A percentile compares a stretch with the other conserved stretches of the same genome.
Conservation (phyloP, 2,888 invertebrate species). For the Aethes cnicana region DNA sequence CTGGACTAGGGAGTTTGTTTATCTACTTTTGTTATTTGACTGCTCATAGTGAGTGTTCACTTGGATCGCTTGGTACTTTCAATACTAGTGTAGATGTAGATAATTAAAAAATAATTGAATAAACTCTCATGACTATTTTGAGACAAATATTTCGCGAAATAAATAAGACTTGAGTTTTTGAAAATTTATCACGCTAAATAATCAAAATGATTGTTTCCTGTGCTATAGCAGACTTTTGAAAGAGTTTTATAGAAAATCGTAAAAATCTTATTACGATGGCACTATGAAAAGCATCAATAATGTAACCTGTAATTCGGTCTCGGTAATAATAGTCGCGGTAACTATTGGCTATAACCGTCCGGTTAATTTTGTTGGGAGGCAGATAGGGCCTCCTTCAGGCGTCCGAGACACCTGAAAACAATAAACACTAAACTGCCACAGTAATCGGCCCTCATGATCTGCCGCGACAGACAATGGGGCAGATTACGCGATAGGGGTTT, state of each 20-base stretch:
- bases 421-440: constrained; percentile 78
- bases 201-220: too few species aligned
- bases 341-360: constrained; percentile 36
- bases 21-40: constrained; percentile 46
- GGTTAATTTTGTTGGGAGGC: constrained; percentile 57
- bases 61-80: constrained; percentile 32
- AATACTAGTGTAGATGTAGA: too few species aligned
- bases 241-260: too few species aligned
- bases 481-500: constrained; percentile 79
- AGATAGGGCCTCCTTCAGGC: constrained; percentile 53
- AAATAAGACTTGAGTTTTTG: too few species aligned
- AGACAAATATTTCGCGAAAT: too few species aligned
- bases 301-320: too few species aligned
- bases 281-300: too few species aligned
- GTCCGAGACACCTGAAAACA: constrained; percentile 74
- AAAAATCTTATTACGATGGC: too few species aligned
- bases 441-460: constrained; percentile 79
- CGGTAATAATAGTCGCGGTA: neutral
- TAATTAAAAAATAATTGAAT: too few species aligned
- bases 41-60: constrained; percentile 35
- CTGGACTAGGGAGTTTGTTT: constrained; percentile 59
- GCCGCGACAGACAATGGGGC: constrained; percentile 75
- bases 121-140: too few species aligned
- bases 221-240: too few species aligned
- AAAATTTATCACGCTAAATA: too few species aligned